Base-by-base conservation (phyloP, 2,797 vertebrate species). In the Alosa sapidissima region DNA sequence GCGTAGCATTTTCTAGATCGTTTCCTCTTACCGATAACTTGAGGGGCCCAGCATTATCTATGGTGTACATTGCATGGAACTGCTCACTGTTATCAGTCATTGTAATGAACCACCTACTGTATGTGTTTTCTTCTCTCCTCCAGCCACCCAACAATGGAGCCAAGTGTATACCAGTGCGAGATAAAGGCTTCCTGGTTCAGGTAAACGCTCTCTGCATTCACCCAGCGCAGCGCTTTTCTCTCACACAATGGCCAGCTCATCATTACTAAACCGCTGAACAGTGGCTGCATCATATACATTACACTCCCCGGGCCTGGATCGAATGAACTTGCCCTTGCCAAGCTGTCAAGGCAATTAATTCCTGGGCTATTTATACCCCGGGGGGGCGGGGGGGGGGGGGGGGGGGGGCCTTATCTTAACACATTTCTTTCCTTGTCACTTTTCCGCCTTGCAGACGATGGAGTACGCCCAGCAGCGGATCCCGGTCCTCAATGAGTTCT, bases 391-490 rank as follows among this genome's bases (percentile, higher is more conserved):
- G 36, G 33, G 68, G 14, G 0, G 13, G 33, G 68, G 41, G 41
- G 41, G 13, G 0, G 36, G 65, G 36, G 33, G 68, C 68, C 33
- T 75, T 75, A 41, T 75, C 68, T 75, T 75, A 45, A 75, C 68
- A 41, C 33, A 41, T 75, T 75, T 58, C 1, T 75, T 36, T 75
- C 13, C 36, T 75, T 33, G 36, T 75, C 33, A 41, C 68, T 65
- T 3, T 65, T 65, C 55, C 0, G 91, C 81, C 41, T 4, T 90
- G 84, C 88, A 97, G 97, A 97, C 96, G 45, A 97, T 97, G 90
- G 96, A 97, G 90, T 97, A 97, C 92, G 97, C 96, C 55, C 96
- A 97, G 87, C 96, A 97, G 89, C 94, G 96, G 91, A 97, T 97
- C 90, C 97, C 97, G 1, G 96, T 97, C n/a, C 85, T 97, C 88